A percentile compares a stretch with the other conserved stretches of the same genome.
These are phyloP conservation scores for Bibio marci DNA, from an alignment of 2,888 invertebrate species.

Conservation along the genomic window DNA sequence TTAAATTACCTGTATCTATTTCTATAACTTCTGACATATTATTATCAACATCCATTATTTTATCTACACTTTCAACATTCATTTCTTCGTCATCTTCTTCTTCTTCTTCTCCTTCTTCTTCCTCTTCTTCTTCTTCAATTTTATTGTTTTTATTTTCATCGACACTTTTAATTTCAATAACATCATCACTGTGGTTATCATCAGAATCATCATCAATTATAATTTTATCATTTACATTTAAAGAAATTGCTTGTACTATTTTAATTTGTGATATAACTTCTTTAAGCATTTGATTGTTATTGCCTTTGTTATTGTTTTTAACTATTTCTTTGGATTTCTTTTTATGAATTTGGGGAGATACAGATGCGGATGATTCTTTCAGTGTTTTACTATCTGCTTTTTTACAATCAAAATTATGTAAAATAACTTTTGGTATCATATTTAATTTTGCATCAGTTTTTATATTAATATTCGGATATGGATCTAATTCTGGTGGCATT, in stretches of 20 bases:
- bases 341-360: neutral
- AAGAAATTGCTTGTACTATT: too few relatives aligned
- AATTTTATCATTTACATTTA: neutral
- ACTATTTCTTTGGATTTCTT: neutral
- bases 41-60: too few relatives aligned
- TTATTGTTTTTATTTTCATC: neutral
- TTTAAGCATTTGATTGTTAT: neutral
- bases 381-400: neutral
- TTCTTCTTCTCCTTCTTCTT: neutral
- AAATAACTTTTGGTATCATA: neutral
- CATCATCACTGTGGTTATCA: neutral
- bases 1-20: too few relatives aligned
- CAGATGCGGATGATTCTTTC: neutral
- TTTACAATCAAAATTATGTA: neutral
- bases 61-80: too few relatives aligned
- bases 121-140: neutral
- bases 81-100: neutral
- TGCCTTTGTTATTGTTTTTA: neutral
- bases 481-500: neutral
- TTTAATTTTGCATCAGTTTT: neutral
- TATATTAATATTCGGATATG: neutral
- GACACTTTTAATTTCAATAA: neutral
- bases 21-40: too few relatives aligned
- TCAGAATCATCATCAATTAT: neutral
- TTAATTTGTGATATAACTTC: neutral